Conservation (phyloP, 2,888 invertebrate genomes). For the Gasteruption jaculator region DNA sequence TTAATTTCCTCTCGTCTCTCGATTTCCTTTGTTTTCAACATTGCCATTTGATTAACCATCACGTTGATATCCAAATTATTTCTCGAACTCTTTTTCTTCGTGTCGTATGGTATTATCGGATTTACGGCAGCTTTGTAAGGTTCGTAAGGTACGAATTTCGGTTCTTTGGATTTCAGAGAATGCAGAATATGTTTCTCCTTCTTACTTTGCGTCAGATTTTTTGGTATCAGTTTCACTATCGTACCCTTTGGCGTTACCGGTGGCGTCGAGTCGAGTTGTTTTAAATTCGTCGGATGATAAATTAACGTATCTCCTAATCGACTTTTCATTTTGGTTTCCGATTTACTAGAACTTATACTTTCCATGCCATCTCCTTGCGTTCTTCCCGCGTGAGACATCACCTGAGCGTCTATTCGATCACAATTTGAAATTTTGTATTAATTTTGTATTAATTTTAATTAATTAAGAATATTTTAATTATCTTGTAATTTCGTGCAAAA, state of each 20-base stretch:
- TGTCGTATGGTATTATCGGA: slow-evolving; percentile 62
- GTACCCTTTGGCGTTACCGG: slow-evolving; percentile 56
- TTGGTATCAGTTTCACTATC: slow-evolving; percentile 61
- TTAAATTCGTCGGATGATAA: slow-evolving; percentile 49
- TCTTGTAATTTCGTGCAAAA: no score
- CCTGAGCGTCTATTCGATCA: slow-evolving; percentile 30
- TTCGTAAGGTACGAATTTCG: slow-evolving; percentile 84
- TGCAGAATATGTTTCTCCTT: slow-evolving; percentile 50
- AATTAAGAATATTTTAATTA: no score
- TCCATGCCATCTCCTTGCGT: slow-evolving; percentile 81
- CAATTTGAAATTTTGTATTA: no score
- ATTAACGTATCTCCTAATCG: slow-evolving; percentile 47
- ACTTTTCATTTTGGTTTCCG: slow-evolving; percentile 34
- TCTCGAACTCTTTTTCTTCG: slow-evolving; percentile 49
- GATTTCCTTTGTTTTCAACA: slow-evolving; percentile 58
- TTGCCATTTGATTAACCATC: slow-evolving; percentile 68
- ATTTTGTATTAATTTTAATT: no score
- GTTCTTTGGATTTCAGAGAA: slow-evolving; percentile 60
- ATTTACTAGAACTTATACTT: slow-evolving; percentile 44
- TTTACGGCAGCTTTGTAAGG: slow-evolving; percentile 83
- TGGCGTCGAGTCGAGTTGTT: slow-evolving; percentile 43
- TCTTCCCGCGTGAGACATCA: slow-evolving; percentile 45
- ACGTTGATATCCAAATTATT: slow-evolving; percentile 65
- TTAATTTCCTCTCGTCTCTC: slow-evolving; percentile 47
- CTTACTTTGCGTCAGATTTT: slow-evolving; percentile 58